A percentile compares a stretch with the other conserved stretches of the same genome.
These are phyloP conservation scores for Isaurus tuberculatus DNA, from an alignment of 92 coral and sea anemone species.

Conservation along the genomic window DNA sequence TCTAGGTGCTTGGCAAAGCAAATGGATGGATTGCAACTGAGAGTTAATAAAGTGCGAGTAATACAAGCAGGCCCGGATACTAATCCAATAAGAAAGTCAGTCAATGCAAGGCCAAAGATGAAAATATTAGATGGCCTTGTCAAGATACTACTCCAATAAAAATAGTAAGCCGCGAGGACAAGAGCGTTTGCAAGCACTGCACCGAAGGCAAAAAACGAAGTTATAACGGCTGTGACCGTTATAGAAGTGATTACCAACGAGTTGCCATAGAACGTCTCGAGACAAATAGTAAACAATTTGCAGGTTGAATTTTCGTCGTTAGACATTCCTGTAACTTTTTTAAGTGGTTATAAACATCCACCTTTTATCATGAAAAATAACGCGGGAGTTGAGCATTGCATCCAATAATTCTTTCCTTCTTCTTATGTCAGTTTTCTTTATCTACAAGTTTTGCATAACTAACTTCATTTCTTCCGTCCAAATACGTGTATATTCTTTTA, in stretches of 20 bases:
- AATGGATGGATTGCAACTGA: neutral
- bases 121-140: conserved; percentile 9
- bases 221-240: neutral
- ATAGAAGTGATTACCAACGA: neutral
- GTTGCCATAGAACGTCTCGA: neutral
- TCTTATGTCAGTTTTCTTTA: too few species aligned
- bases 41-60: conserved; percentile 8
- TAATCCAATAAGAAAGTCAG: conserved; percentile 14
- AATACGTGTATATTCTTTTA: too few species aligned
- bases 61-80: conserved; percentile 22
- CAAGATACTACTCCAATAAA: neutral
- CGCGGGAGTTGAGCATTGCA: too few species aligned
- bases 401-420: too few species aligned
- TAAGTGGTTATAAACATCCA: too few species aligned
- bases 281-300: conserved; percentile 1
- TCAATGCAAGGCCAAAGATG: conserved; percentile 18
- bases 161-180: conserved; percentile 13
- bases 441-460: too few species aligned
- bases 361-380: too few species aligned
- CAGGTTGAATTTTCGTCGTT: neutral
- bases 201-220: neutral
- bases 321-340: neutral
- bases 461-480: too few species aligned
- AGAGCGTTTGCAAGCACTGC: conserved; percentile 15
- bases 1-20: neutral